These are phyloP conservation scores for Cyphomyrmex costatus DNA, from an alignment of 1,140 invertebrate species.

Conservation along the genomic window DNA sequence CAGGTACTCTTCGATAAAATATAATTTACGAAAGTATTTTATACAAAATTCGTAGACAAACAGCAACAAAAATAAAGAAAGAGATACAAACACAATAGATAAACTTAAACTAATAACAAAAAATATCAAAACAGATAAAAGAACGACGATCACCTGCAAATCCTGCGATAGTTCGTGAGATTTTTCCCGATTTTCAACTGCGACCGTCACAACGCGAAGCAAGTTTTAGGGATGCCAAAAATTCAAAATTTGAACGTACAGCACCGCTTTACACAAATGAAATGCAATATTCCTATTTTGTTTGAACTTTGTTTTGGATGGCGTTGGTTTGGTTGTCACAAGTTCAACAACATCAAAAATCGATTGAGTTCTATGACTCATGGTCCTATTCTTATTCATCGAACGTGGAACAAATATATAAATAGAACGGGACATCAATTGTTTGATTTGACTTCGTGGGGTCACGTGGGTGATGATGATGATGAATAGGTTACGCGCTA, in stretches of 20 bases:
- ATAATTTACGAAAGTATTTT: slow-evolving; percentile 11
- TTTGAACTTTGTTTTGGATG: too few relatives aligned
- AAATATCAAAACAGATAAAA: neutral
- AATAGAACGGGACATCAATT: neutral
- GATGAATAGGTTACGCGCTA: too few relatives aligned
- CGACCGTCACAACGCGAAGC: neutral
- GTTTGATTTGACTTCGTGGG: neutral
- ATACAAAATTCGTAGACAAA: neutral
- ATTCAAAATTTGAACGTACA: neutral
- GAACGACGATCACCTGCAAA: neutral
- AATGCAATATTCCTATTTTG: neutral
- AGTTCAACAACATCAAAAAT: neutral
- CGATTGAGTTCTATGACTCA: too few relatives aligned
- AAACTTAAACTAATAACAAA: neutral
- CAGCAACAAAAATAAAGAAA: neutral
- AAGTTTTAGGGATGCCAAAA: neutral
- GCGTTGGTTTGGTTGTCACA: neutral
- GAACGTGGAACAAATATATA: neutral
- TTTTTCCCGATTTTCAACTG: neutral
- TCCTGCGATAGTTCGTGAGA: neutral
- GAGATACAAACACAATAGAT: neutral
- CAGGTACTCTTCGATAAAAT: too few relatives aligned
- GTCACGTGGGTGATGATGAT: too few relatives aligned
- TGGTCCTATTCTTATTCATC: too few relatives aligned
- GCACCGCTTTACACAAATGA: neutral